Percentiles rank a stretch among this genome's conserved stretches.
Conservation (phyloP, 2,113 vertebrate genomes). For the Lontra canadensis region DNA sequence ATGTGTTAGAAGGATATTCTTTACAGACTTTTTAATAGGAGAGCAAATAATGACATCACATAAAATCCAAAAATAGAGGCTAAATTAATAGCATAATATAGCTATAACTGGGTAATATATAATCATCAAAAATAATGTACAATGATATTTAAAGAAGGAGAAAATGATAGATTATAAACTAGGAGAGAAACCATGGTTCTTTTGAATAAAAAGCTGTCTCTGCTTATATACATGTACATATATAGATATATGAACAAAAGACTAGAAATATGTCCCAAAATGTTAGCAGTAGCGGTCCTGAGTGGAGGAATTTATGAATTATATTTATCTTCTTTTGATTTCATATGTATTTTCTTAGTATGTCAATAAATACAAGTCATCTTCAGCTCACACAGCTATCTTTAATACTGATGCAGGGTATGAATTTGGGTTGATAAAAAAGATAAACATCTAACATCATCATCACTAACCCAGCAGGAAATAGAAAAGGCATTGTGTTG, state of each 20-base stretch:
- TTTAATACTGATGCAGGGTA: not conserved
- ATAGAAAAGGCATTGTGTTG: not conserved
- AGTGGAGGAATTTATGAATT: not conserved
- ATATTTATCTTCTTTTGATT: not conserved
- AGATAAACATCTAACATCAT: not conserved
- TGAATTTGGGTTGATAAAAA: not conserved
- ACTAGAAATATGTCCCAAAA: not conserved
- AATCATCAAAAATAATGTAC: not conserved
- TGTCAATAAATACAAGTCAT: not conserved
- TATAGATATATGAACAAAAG: not conserved
- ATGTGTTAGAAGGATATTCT: not conserved
- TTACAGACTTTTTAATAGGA: not conserved
- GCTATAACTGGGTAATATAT: not conserved
- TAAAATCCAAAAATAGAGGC: not conserved
- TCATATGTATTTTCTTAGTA: not conserved
- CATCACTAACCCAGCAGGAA: not conserved
- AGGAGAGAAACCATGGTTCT: not conserved
- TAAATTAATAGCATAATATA: not conserved
- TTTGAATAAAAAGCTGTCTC: not conserved
- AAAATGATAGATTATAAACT: not conserved
- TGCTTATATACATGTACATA: not conserved
- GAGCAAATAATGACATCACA: not conserved
- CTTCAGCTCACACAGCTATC: not conserved
- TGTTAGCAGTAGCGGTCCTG: not conserved
- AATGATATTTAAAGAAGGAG: not conserved